These are phyloP conservation scores for Tetrapedia diversipes DNA, from an alignment of 2,888 invertebrate genomes.

Conservation along the genomic window DNA sequence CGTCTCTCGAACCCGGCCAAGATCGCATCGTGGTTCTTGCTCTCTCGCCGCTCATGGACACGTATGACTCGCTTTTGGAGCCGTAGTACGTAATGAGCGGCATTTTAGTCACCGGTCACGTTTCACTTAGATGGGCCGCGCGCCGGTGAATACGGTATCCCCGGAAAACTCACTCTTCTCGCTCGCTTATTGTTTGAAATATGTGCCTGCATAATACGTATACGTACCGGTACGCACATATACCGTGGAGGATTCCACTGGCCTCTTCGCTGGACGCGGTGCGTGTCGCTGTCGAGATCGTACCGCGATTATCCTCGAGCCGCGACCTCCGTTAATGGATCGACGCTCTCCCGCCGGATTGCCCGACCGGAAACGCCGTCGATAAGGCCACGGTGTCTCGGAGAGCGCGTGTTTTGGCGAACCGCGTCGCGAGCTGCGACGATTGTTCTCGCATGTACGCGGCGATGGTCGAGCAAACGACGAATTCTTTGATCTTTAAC, in stretches of 20 bases:
- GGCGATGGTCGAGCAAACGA: no score
- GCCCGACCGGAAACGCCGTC: conserved; percentile 10
- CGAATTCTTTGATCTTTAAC: no score
- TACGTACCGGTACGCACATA: no score
- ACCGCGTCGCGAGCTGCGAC: no score
- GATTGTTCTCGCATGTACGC: no score
- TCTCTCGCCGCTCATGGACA: conserved; percentile 53
- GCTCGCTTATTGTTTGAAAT: conserved; percentile 51
- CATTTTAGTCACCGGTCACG: conserved; percentile 71
- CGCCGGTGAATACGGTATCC: conserved; percentile 59
- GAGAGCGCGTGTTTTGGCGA: no score
- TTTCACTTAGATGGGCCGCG: conserved; percentile 67
- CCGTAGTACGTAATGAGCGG: conserved; percentile 62
- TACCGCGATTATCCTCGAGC: not conserved
- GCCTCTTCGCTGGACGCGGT: not conserved
- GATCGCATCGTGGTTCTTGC: conserved; percentile 50
- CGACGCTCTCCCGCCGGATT: not conserved
- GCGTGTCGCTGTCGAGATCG: conserved; percentile 33
- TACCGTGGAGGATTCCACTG: conserved; percentile 32
- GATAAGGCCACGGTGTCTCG: no score
- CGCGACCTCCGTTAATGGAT: conserved; percentile 24
- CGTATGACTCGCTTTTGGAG: conserved; percentile 61
- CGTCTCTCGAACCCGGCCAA: conserved; percentile 24
- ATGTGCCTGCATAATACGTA: no score
- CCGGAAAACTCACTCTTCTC: conserved; percentile 57